phyloP scores from a whole-genome alignment of 2,888 invertebrate species.

The Cataglyphis rosenhaueri region DNA sequence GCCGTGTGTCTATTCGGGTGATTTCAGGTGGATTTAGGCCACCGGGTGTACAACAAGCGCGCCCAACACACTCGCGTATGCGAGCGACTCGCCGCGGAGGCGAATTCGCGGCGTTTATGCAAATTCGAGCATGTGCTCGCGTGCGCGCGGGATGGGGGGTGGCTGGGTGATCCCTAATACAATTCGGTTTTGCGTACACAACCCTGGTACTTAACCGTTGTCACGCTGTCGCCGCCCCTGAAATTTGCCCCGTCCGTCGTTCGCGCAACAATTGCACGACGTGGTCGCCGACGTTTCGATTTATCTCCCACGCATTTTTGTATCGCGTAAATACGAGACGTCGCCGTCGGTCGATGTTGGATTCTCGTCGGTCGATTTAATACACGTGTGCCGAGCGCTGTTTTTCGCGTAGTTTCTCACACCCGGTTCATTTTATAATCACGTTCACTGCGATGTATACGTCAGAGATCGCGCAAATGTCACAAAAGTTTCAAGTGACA shows the following conservation, averaged over 20 bases:
- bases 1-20: constrained; percentile 22
- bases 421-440: neutral
- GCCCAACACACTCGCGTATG: constrained; percentile 15
- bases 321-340: constrained; percentile 17
- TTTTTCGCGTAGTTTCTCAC: constrained; percentile 13
- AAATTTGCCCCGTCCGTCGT: constrained; percentile 58
- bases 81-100: constrained; percentile 57
- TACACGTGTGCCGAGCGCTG: neutral
- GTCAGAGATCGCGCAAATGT: neutral
- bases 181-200: constrained; percentile 81
- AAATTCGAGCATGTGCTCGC: constrained; percentile 80
- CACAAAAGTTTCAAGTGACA: neutral
- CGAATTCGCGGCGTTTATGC: constrained; percentile 78
- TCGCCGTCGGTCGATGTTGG: neutral
- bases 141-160: neutral
- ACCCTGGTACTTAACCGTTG: constrained; percentile 69
- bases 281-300: neutral
- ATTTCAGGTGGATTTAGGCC: constrained; percentile 42
- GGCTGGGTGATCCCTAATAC: constrained; percentile 80
- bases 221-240: constrained; percentile 53
- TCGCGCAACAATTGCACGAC: constrained; percentile 46
- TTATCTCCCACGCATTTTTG: constrained; percentile 28
- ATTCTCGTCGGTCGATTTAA: constrained; percentile 10
- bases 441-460: neutral
- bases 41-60: constrained; percentile 53